These are phyloP conservation scores for Myiozetetes cayanensis DNA, from an alignment of 2,113 vertebrate species.

Conservation along the genomic window DNA sequence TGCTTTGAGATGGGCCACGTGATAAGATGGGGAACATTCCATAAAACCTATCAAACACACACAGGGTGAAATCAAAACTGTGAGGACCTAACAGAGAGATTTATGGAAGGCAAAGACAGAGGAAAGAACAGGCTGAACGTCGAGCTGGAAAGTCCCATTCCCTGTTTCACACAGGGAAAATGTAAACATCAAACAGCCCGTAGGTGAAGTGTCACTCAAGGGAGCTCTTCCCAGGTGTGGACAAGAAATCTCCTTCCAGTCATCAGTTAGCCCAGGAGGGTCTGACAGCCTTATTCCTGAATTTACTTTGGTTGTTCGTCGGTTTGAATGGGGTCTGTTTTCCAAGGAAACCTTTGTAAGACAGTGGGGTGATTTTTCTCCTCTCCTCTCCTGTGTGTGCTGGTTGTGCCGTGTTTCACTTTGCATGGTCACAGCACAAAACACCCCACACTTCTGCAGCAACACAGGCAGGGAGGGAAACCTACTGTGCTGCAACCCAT, in stretches of 20 bases:
- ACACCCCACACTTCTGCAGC: background rate
- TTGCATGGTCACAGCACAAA: background rate
- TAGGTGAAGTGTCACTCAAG: background rate
- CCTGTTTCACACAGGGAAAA: background rate
- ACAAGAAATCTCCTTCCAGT: accelerated
- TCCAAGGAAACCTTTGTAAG: background rate
- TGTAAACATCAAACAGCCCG: accelerated
- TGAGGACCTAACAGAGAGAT: background rate
- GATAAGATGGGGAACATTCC: background rate
- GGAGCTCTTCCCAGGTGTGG: background rate
- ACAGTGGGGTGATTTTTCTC: background rate
- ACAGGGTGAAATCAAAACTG: background rate
- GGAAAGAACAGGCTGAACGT: background rate
- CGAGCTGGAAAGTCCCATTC: background rate
- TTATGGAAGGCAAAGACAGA: background rate
- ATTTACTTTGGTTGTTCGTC: background rate
- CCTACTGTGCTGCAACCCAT: background rate
- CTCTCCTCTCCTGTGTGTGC: background rate
- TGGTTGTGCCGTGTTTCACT: background rate
- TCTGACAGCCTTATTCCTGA: background rate
- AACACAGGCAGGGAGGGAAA: background rate
- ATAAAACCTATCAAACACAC: background rate
- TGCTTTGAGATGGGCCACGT: background rate
- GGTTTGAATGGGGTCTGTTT: background rate
- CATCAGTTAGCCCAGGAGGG: background rate